These are phyloP conservation scores for Aurelia aurita DNA, from an alignment of 30 jellyfish, hydroid and myxozoan species.

Conservation along the genomic window DNA sequence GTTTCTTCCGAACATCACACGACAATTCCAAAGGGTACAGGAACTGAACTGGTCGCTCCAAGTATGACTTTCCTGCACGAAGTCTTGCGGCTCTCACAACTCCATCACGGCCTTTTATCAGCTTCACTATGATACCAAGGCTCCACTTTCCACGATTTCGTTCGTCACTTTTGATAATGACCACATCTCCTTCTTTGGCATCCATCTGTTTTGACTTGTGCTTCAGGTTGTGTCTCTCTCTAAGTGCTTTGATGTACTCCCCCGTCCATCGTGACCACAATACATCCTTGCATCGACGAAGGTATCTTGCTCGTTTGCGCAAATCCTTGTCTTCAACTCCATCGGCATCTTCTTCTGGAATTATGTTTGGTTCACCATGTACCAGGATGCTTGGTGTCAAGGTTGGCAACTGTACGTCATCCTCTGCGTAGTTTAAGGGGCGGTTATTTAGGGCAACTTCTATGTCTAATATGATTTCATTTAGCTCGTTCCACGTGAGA, in stretches of 20 bases:
- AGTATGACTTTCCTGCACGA: constrained; percentile 31
- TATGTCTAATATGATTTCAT: background rate
- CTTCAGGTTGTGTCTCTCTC: constrained; percentile 29
- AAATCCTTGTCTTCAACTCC: constrained; percentile 38
- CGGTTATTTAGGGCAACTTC: constrained; percentile 1
- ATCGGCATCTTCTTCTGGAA: constrained; percentile 1
- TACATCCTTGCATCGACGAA: background rate
- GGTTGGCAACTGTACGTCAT: constrained; percentile 8
- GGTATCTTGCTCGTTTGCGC: constrained; percentile 12
- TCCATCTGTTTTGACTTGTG: background rate
- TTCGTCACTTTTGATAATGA: constrained; percentile 51
- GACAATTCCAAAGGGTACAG: background rate
- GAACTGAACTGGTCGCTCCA: constrained; percentile 57
- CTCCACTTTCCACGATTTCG: constrained; percentile 32
- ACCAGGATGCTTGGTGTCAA: constrained; percentile 31
- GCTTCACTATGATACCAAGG: constrained; percentile 26
- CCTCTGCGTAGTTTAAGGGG: constrained; percentile 27
- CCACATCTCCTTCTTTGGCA: constrained; percentile 46
- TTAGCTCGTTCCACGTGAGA: background rate
- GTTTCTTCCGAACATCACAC: background rate
- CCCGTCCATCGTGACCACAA: constrained; percentile 33
- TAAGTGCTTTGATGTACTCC: constrained; percentile 17
- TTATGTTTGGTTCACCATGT: constrained; percentile 4
- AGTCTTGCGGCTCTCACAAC: constrained; percentile 36
- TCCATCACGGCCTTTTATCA: constrained; percentile 39